Base-by-base conservation (phyloP, 1,140 invertebrate species). In the Conus betulinus region DNA sequence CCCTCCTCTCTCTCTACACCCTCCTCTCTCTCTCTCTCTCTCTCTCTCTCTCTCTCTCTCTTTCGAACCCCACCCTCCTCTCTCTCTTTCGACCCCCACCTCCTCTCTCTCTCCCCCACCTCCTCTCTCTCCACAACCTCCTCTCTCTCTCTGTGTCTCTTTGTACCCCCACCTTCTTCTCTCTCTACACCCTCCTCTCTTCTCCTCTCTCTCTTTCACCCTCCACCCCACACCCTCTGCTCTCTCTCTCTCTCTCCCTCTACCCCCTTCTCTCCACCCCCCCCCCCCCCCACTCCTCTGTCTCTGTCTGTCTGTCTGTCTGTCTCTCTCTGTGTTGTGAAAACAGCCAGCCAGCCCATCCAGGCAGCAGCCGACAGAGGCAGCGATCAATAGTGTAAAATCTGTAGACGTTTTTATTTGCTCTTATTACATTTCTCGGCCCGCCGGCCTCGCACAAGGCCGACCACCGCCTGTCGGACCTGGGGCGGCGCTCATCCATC, bases 401-500 rank as follows among this genome's bases (percentile, higher is more conserved):
- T 81, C 79, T 81, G 79, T 81, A 81, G 79, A 81, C 79, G 79
- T 81, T 81, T 81, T 81, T 81, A 81, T 81, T 81, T 81, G 79
- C 79, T 81, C 79, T 81, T 53, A 81, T 81, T 81, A 81, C 79
- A 81, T 81, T 81, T 81, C 51, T 81, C 79, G 79, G 27, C 79
- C 79, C 27, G 39, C 39, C 51, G 20, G 79, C 79, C 23, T 20
- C 79, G 79, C 13, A 4, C 11, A 15, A 81, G 79, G 79, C 11
- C 79, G 51, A 15, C 5, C 13, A 23, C 17, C 79, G 51, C 27
- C 53, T 81, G 79, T 81, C 79, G 79, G 13, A 6, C 79, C 53
- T 53, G 79, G 79, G 52, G 52, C 79, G 79, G 27, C 23, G 51
- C 79, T 81, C 79, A 81, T 81, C 79, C 79, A 81, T 81, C 79